Conservation (phyloP, 2,797 vertebrate genomes). For the Otus scops region DNA sequence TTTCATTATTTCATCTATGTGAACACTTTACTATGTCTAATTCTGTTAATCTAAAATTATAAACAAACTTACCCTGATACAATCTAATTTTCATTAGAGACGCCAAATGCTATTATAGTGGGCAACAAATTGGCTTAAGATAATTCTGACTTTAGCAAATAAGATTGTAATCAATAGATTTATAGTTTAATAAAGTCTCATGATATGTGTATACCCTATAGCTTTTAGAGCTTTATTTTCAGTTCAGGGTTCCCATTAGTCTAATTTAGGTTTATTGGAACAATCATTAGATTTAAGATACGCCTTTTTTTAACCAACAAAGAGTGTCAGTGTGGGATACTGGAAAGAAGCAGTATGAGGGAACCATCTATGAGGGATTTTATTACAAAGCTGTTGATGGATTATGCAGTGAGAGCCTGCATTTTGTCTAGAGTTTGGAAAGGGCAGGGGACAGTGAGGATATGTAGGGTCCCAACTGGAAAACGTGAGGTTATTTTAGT, state of each 20-base stretch:
- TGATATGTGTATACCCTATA: background rate
- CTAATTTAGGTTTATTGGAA: slow-evolving; percentile 14
- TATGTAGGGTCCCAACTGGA: background rate
- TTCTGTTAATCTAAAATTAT: slow-evolving; percentile 34
- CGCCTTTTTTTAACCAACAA: background rate
- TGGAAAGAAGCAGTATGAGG: background rate
- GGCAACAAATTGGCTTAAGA: slow-evolving; percentile 44
- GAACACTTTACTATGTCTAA: background rate
- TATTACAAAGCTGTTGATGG: background rate
- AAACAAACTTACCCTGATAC: slow-evolving; percentile 25
- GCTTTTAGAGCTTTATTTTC: slow-evolving; percentile 27
- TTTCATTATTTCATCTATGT: background rate
- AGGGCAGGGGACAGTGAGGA: background rate
- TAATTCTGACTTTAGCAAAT: slow-evolving; percentile 40
- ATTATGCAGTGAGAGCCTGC: background rate
- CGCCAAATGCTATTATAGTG: slow-evolving; percentile 21
- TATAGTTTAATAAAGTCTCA: slow-evolving; percentile 27
- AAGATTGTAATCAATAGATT: slow-evolving; percentile 33
- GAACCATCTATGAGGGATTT: background rate
- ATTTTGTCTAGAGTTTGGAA: background rate
- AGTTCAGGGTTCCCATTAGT: background rate
- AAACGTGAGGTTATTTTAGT: background rate
- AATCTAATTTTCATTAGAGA: slow-evolving; percentile 29
- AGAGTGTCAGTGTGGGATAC: background rate
- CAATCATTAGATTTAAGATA: slow-evolving; percentile 20